These are phyloP conservation scores for Chionoecetes opilio DNA, from an alignment of 1,140 invertebrate species.

Conservation along the genomic window DNA sequence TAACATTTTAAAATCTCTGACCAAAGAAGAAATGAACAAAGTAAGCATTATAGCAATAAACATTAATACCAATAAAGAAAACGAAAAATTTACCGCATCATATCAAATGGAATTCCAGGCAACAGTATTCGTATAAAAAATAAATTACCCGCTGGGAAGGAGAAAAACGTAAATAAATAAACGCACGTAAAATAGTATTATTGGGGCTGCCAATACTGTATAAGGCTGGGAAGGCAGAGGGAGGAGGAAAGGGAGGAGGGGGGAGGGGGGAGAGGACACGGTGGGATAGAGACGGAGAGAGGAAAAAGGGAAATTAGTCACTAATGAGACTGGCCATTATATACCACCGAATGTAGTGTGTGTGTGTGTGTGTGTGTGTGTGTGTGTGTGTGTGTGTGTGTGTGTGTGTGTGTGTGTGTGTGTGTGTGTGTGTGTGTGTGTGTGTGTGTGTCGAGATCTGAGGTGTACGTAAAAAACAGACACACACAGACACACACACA, in stretches of 20 bases:
- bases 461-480: too few species aligned
- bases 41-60: too few species aligned
- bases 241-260: neutral
- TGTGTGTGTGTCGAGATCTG: neutral
- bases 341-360: neutral
- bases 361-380: slow-evolving; percentile 48
- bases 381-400: slow-evolving; percentile 32
- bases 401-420: slow-evolving; percentile 34
- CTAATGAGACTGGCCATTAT: slow-evolving; percentile 6
- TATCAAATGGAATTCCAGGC: too few species aligned
- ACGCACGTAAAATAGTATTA: too few species aligned
- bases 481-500: neutral
- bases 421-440: slow-evolving; percentile 24
- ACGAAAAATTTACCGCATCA: too few species aligned
- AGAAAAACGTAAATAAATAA: neutral
- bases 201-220: neutral
- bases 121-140: too few species aligned
- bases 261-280: neutral
- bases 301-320: neutral
- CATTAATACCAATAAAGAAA: too few species aligned
- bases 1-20: too few species aligned
- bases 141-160: neutral
- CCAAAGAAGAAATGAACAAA: too few species aligned
- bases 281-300: neutral
- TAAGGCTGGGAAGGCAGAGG: neutral